phyloP scores from a whole-genome alignment of 2,797 vertebrate species.

The Erethizon dorsatum region DNA sequence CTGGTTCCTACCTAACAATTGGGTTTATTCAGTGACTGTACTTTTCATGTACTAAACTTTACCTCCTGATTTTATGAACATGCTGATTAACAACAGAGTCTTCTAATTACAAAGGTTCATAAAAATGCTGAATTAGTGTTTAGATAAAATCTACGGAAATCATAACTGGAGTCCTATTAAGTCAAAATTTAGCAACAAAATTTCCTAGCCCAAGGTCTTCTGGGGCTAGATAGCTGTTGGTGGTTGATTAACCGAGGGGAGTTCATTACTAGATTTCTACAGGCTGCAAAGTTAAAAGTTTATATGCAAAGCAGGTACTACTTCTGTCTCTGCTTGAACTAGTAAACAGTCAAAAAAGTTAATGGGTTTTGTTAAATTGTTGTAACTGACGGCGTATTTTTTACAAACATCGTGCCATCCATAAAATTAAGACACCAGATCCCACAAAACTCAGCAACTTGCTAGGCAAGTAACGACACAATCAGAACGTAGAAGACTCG shows the following conservation, averaged over 20 bases:
- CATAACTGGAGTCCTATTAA: not conserved
- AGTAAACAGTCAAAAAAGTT: not conserved
- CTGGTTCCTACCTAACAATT: not conserved
- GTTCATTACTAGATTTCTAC: slow-evolving; percentile 47
- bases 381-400: slow-evolving; percentile 11
- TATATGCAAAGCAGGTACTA: not conserved
- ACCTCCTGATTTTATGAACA: slow-evolving; percentile 31
- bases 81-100: slow-evolving; percentile 38
- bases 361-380: not conserved
- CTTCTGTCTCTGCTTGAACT: not conserved
- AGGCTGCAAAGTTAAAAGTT: not conserved
- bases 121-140: not conserved
- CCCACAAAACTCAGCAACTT: not conserved
- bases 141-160: not conserved
- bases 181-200: slow-evolving; percentile 55
- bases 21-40: slow-evolving; percentile 13
- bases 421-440: slow-evolving; percentile 34
- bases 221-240: not conserved
- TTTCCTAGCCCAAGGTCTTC: not conserved
- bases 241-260: slow-evolving; percentile 17
- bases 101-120: slow-evolving; percentile 19
- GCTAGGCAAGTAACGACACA: not conserved
- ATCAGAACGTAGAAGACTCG: slow-evolving; percentile 5
- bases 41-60: slow-evolving; percentile 34
- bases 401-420: not conserved